Evolutionary conservation across 2,888 invertebrate species (phyloP), one percentile per base, ranked within the genome.

Genomic region (Trisateles emortualis): DNA sequence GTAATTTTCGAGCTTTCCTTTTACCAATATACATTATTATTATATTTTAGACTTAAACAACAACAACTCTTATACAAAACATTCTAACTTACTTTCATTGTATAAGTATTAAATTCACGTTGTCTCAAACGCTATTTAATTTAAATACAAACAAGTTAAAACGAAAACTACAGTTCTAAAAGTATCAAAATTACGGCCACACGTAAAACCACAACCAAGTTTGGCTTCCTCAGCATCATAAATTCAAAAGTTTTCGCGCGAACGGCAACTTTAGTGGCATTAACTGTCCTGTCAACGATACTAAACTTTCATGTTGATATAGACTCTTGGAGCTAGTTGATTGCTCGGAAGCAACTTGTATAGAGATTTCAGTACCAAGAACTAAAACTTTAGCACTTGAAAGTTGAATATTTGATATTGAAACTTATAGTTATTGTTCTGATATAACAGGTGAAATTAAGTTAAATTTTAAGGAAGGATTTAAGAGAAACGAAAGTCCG

Each of bases 181-280:
- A 65, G 66, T 52, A 68, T 59, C 65, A 65, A 61, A 74, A 72
- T 73, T 74, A 72, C 55, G 45, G 61, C 52, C n/a, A 45, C 47
- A 56, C 58, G 33, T 56, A 47, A 57, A 65, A 65, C 64, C 62
- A 9, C 47, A 8, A 33, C 6, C 36, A 57, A 64, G 60, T 77
- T 72, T 59, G 52, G 55, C 58, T 49, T 52, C 50, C 52, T 44
- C 50, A 52, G 49, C 52, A 60, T 55, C 72, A 70, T 77, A 77
- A 74, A 78, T 77, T 68, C 54, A 57, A 51, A 77, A 79, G 64
- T 73, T 75, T 51, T 52, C 48, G 51, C 51, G 38, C 43, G 33
- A 26, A 11, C 16, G 47, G 39, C n/a, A 43, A 52, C 50, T 47
- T 17, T 11, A 35, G 40, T 39, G 36, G 26, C 35, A 42, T 50